Base-by-base conservation (phyloP, 2,888 invertebrate species). In the Lithophane ornitopus region DNA sequence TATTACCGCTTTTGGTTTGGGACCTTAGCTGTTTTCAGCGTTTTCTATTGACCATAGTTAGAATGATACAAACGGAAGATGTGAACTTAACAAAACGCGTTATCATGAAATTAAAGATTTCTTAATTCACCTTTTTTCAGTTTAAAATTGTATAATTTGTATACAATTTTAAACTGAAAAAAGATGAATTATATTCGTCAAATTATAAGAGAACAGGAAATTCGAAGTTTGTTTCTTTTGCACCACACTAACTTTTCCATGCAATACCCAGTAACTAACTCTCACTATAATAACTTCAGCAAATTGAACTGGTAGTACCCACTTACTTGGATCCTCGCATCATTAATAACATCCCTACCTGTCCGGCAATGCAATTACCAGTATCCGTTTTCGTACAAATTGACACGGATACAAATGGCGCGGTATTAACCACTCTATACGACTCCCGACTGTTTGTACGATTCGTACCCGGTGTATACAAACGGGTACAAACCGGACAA, bases 401-500 rank as follows among this genome's bases (percentile, higher is more conserved):
- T 91, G 91, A 90, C 91, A 88, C 82, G 77, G 82, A 70, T 87
- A 92, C 88, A 91, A 92, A 92, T 92, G 80, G 85, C 73, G 80
- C 65, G 86, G 88, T 91, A 91, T 91, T 89, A 91, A 91, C 91
- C 87, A 90, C 92, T 90, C 91, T 88, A 88, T 91, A 89, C 66
- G 89, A 86, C 84, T 87, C 87, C 86, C 76, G 80, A 66, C 79
- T 61, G 74, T 74, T 85, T 67, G n/a, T 74, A 82, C 70, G 54
- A 16, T 39, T 44, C 44, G 44, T 58, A 63, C 67, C 59, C 59
- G 54, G 69, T 67, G 59, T 78, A 77, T 71, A 78, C 76, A 76
- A 74, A 71, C 76, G 68, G 71, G 81, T 85, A 70, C 39, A 70
- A 80, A 82, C 76, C 81, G 87, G 85, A 91, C 90, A 92, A 92